Evolutionary conservation across 2,888 invertebrate species (phyloP).

Genomic region (Dasypolia templi): DNA sequence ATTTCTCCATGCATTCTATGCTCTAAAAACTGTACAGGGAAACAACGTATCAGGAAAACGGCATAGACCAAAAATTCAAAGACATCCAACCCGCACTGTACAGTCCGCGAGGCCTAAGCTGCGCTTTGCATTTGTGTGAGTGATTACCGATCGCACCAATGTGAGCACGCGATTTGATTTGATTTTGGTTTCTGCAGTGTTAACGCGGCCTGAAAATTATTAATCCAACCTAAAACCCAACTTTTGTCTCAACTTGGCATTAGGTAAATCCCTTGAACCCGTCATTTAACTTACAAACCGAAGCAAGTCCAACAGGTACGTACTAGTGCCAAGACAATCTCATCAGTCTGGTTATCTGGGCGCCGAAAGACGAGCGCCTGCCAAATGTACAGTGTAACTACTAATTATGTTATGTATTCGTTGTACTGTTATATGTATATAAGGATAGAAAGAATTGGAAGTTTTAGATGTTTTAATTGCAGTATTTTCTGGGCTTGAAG

Average conservation of each 20-base stretch:
- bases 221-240: background rate
- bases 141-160: too few species aligned
- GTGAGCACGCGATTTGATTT: too few species aligned
- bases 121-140: too few species aligned
- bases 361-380: conserved; percentile 2
- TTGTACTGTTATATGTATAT: background rate
- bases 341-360: background rate
- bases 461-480: background rate
- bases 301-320: conserved; percentile 43
- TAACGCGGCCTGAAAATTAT: background rate
- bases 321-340: conserved; percentile 41
- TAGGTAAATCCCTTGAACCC: background rate
- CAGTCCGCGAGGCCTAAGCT: too few species aligned
- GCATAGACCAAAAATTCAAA: background rate
- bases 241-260: conserved; percentile 17
- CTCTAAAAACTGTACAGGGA: background rate
- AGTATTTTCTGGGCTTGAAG: background rate
- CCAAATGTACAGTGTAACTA: conserved; percentile 35
- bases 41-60: background rate
- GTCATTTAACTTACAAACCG: conserved; percentile 14
- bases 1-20: background rate
- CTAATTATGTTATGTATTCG: background rate
- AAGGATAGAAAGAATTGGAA: background rate
- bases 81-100: too few species aligned
- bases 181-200: too few species aligned